phyloP scores from a whole-genome alignment of 2,113 vertebrate genomes.

The Cyrtonyx montezumae region DNA sequence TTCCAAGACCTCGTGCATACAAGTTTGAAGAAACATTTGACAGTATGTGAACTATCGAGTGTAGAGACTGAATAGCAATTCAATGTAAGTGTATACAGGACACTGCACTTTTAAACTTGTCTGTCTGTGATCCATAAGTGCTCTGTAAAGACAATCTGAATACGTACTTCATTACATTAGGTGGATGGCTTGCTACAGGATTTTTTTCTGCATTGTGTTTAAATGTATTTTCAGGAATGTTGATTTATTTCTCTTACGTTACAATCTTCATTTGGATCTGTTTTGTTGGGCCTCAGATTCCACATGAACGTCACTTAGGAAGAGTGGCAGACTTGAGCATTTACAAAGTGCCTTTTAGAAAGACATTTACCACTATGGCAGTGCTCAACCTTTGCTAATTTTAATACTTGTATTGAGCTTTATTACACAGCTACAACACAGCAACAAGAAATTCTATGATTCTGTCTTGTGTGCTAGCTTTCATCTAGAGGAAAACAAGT shows the following conservation, averaged over 20 bases:
- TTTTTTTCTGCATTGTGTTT: neutral
- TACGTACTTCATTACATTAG: fast-evolving
- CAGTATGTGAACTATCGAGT: neutral
- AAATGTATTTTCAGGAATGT: conserved; percentile 19
- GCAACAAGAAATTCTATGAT: neutral
- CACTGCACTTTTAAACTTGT: neutral
- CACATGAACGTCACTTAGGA: neutral
- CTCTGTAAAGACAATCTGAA: neutral
- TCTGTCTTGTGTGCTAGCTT: conserved; percentile 1
- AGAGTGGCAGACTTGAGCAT: neutral
- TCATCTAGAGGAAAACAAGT: conserved; percentile 34
- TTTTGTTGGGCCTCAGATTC: neutral
- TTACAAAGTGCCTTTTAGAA: conserved; percentile 43
- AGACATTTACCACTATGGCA: conserved; percentile 14
- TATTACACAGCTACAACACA: conserved; percentile 10
- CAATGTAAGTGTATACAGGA: neutral
- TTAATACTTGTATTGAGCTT: neutral
- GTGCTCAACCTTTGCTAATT: conserved; percentile 17
- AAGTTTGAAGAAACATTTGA: conserved; percentile 22
- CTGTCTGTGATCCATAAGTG: neutral
- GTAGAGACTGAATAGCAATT: neutral
- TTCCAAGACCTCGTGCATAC: conserved; percentile 11
- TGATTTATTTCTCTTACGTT: neutral
- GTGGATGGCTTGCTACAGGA: neutral
- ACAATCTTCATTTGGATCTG: neutral